Conservation (phyloP, 2,113 vertebrate species). For the Larimichthys polyactis region DNA sequence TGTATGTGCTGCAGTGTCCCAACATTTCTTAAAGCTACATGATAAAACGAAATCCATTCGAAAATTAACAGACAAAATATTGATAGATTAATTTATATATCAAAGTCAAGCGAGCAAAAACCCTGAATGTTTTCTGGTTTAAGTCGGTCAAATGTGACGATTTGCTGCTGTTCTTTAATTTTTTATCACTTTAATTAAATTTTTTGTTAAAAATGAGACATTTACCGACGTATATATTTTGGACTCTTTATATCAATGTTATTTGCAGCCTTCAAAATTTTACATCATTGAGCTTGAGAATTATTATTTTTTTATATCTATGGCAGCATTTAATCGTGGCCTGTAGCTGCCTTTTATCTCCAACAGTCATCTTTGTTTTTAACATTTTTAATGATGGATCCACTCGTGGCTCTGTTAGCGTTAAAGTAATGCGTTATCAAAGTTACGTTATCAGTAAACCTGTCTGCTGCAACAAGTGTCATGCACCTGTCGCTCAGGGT, state of each 20-base stretch:
- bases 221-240: too few species aligned
- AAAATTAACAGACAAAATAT: not conserved
- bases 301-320: too few species aligned
- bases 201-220: not conserved
- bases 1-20: too few species aligned
- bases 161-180: not conserved
- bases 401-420: not conserved
- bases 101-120: not conserved
- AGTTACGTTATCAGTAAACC: not conserved
- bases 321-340: too few species aligned
- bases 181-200: not conserved
- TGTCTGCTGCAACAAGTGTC: not conserved
- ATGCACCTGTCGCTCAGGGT: slow-evolving; percentile 46
- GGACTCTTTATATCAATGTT: too few species aligned
- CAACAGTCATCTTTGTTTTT: too few species aligned
- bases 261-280: not conserved
- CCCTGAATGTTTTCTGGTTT: not conserved
- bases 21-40: too few species aligned
- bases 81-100: not conserved
- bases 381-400: not conserved
- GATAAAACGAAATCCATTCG: too few species aligned
- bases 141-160: not conserved
- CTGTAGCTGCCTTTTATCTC: too few species aligned
- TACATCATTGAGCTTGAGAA: too few species aligned
- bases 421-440: not conserved